A percentile compares a stretch with the other conserved stretches of the same genome.
Evolutionary conservation across 2,113 vertebrate genomes (phyloP).

Genomic region (Trichomycterus rosablanca): DNA sequence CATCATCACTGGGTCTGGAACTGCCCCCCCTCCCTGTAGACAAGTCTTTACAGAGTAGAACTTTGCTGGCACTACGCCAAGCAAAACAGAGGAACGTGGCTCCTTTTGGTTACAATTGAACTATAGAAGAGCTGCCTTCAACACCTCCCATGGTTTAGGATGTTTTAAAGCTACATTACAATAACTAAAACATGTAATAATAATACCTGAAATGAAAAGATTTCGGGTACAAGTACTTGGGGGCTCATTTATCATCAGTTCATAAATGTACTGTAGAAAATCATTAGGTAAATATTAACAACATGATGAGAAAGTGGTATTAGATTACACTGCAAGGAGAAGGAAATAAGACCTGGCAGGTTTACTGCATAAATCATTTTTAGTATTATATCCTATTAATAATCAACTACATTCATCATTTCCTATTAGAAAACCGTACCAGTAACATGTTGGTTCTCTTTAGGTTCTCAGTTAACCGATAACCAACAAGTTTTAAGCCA

Average conservation of each 20-base stretch:
- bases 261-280: background rate
- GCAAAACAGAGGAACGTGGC: constrained; percentile 26
- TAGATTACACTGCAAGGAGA: background rate
- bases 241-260: background rate
- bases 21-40: constrained; percentile 11
- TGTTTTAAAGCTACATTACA: background rate
- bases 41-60: background rate
- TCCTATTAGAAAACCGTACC: too few relatives aligned
- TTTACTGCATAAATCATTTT: background rate
- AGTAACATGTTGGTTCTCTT: too few relatives aligned
- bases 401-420: too few relatives aligned
- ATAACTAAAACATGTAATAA: background rate
- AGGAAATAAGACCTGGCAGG: background rate
- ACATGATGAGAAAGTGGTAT: background rate
- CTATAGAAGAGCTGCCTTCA: constrained; percentile 19
- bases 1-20: constrained; percentile 23
- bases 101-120: constrained; percentile 28
- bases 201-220: too few relatives aligned
- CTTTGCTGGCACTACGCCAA: constrained; percentile 12
- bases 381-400: too few relatives aligned
- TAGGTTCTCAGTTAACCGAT: too few relatives aligned
- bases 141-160: constrained; percentile 2
- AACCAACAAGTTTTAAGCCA: too few relatives aligned
- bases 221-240: background rate
- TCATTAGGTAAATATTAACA: background rate